These are phyloP conservation scores for Cyanoramphus novaezelandiae DNA, from an alignment of 2,113 vertebrate genomes.

Conservation along the genomic window DNA sequence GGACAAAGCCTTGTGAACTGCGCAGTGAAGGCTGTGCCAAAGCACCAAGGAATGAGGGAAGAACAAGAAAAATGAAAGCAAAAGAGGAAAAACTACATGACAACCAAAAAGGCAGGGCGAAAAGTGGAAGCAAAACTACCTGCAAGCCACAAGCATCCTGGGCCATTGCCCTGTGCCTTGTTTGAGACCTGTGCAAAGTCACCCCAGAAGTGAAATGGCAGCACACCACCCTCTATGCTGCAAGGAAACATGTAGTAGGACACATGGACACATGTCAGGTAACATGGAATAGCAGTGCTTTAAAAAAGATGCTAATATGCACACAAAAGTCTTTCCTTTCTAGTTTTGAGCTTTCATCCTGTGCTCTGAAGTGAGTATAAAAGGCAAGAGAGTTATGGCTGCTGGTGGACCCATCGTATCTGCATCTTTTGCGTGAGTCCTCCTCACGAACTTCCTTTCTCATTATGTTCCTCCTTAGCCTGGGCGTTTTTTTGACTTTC, in stretches of 20 bases:
- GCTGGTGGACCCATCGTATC: not conserved
- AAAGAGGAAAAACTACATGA: not conserved
- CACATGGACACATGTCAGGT: not conserved
- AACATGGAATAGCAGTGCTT: not conserved
- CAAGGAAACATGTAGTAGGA: not conserved
- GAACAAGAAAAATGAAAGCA: not conserved
- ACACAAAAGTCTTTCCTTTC: not conserved
- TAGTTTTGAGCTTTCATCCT: not conserved
- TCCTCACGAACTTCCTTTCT: not conserved
- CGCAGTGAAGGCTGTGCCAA: not conserved
- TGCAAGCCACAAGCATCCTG: not conserved
- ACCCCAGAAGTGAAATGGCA: not conserved
- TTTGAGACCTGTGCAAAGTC: not conserved
- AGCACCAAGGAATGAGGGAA: not conserved
- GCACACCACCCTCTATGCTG: accelerated
- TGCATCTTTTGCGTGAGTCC: not conserved
- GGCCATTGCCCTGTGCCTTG: not conserved
- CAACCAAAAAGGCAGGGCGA: not conserved
- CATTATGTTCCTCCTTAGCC: not conserved
- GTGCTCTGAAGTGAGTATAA: not conserved
- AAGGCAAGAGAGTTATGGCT: not conserved
- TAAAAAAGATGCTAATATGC: not conserved
- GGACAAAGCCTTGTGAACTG: not conserved
- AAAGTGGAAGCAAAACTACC: not conserved
- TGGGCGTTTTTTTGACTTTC: not conserved